Evolutionary conservation across 2,113 vertebrate genomes (phyloP).

Genomic region (Cygnus atratus): DNA sequence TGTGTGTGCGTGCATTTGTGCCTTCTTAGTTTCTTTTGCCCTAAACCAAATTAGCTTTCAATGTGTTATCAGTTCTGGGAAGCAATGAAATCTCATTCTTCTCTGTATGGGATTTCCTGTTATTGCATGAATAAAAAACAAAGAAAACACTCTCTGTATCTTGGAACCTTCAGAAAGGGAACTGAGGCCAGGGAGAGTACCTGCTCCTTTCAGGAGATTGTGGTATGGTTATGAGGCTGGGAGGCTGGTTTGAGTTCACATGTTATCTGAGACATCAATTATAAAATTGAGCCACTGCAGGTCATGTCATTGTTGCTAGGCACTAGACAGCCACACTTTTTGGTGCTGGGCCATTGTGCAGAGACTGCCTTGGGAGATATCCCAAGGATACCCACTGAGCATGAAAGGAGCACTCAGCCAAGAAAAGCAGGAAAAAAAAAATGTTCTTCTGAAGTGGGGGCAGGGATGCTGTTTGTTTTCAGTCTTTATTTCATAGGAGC

Average conservation of each 20-base stretch:
- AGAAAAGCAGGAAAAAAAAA: conserved; percentile 28
- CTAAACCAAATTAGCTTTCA: not conserved
- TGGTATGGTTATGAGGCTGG: not conserved
- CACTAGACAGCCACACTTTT: not conserved
- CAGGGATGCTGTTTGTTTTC: conserved; percentile 30
- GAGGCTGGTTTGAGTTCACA: not conserved
- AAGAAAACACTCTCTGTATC: not conserved
- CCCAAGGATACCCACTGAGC: not conserved
- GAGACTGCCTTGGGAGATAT: not conserved
- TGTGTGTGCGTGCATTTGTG: not conserved
- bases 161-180: not conserved
- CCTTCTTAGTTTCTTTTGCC: not conserved
- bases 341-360: not conserved
- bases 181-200: not conserved
- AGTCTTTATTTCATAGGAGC: not conserved
- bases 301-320: not conserved
- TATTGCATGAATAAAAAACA: not conserved
- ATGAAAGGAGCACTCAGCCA: conserved; percentile 3
- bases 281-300: not conserved
- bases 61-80: not conserved
- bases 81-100: not conserved
- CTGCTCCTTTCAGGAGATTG: not conserved
- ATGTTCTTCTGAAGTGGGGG: not conserved
- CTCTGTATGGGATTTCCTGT: not conserved
- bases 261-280: not conserved